A percentile compares a stretch with the other conserved stretches of the same genome.
These are phyloP conservation scores for Cylloceria caligata DNA, from an alignment of 2,888 invertebrate genomes.

Conservation along the genomic window DNA sequence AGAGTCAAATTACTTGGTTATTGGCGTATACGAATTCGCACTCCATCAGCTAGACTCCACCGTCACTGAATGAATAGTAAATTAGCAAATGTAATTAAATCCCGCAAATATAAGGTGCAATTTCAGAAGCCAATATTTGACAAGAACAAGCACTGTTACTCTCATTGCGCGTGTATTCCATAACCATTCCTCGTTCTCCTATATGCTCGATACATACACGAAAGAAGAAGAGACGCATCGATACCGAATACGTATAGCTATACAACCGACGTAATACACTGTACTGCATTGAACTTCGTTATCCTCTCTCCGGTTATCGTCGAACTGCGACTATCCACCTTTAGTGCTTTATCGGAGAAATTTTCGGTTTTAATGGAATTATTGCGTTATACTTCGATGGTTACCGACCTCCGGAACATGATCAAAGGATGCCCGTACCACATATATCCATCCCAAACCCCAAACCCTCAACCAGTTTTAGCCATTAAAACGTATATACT, in stretches of 20 bases:
- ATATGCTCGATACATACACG: slow-evolving; percentile 18
- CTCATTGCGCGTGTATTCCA: background rate
- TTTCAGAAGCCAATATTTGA: slow-evolving; percentile 22
- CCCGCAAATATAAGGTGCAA: slow-evolving; percentile 17
- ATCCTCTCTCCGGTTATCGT: slow-evolving; percentile 38
- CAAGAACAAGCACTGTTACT: background rate
- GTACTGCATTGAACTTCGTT: slow-evolving; percentile 46
- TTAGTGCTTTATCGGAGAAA: slow-evolving; percentile 48
- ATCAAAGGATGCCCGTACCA: slow-evolving; percentile 53
- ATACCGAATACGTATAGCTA: background rate
- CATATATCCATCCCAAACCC: slow-evolving; percentile 11
- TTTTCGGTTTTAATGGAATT: slow-evolving; percentile 60
- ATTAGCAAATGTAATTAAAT: slow-evolving; percentile 28
- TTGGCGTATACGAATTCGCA: background rate
- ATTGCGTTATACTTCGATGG: slow-evolving; percentile 43
- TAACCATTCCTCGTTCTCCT: background rate
- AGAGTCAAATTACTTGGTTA: background rate
- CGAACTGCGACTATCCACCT: slow-evolving; percentile 43
- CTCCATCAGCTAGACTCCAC: background rate
- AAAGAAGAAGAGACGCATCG: background rate
- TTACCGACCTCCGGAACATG: slow-evolving; percentile 40
- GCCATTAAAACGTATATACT: slow-evolving; percentile 15
- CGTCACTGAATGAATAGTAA: slow-evolving; percentile 2
- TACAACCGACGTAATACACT: background rate
- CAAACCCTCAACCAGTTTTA: slow-evolving; percentile 24